phyloP scores from a whole-genome alignment of 2,888 invertebrate genomes.

The Fragum fragum region DNA sequence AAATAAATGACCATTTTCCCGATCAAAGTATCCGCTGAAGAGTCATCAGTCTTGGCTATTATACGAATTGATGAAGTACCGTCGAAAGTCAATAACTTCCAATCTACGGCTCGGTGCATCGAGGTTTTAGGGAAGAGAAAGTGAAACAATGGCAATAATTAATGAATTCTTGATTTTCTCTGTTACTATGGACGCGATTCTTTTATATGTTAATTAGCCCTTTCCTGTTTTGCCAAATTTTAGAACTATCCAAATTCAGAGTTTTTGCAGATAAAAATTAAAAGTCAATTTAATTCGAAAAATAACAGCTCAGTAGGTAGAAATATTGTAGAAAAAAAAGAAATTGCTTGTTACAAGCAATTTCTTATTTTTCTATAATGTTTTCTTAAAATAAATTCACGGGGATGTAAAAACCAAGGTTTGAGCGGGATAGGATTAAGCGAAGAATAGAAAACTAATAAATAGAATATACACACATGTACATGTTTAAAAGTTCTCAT shows the following conservation, averaged over 20 bases:
- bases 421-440: too few species aligned
- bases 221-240: too few species aligned
- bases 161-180: background rate
- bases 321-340: background rate
- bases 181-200: background rate
- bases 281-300: too few species aligned
- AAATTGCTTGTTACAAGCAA: background rate
- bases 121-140: background rate
- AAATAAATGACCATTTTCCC: conserved; percentile 25
- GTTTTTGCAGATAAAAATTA: too few species aligned
- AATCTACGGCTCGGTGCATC: conserved; percentile 15
- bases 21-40: background rate
- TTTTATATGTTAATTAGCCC: too few species aligned
- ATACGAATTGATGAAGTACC: conserved; percentile 8
- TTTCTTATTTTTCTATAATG: background rate
- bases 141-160: background rate
- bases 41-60: conserved; percentile 4
- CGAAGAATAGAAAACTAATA: too few species aligned
- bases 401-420: too few species aligned
- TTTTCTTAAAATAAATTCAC: background rate
- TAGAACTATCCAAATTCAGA: too few species aligned
- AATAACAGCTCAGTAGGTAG: background rate
- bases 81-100: conserved; percentile 20
- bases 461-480: too few species aligned
- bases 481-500: too few species aligned